Conservation (phyloP, 2,113 vertebrate genomes). For the Periophthalmus modestus region DNA sequence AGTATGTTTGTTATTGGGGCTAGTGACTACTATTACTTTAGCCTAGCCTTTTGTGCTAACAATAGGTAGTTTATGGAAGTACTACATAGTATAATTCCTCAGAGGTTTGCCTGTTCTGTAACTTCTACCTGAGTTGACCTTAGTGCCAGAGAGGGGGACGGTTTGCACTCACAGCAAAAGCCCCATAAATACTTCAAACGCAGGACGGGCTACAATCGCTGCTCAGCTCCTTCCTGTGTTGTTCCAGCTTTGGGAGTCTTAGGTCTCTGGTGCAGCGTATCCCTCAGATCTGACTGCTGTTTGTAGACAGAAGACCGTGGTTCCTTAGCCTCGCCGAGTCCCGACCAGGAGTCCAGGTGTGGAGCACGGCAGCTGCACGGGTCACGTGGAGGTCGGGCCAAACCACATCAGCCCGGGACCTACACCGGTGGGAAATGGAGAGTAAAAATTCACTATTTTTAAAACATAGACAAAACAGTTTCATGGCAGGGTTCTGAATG, state of each 20-base stretch:
- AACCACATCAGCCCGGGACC: constrained; percentile 35
- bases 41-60: not conserved
- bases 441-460: constrained; percentile 1
- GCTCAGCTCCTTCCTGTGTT: constrained; percentile 53
- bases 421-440: constrained; percentile 32
- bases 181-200: constrained; percentile 64
- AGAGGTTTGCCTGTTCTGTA: constrained; percentile 5
- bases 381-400: constrained; percentile 44
- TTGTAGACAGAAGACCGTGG: constrained; percentile 40
- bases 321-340: constrained; percentile 49
- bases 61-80: constrained; percentile 2
- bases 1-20: not conserved
- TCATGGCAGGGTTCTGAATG: not conserved
- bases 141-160: constrained; percentile 28
- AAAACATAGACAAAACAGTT: constrained; percentile 2
- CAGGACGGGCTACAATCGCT: constrained; percentile 42
- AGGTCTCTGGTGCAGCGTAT: constrained; percentile 31
- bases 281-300: constrained; percentile 48
- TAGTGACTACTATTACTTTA: not conserved
- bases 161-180: constrained; percentile 51
- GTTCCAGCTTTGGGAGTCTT: constrained; percentile 42
- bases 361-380: constrained; percentile 37
- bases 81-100: not conserved
- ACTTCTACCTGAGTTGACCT: constrained; percentile 29
- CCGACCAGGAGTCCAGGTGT: constrained; percentile 47